phyloP scores from a whole-genome alignment of 2,888 invertebrate genomes.

The Craniophora ligustri region DNA sequence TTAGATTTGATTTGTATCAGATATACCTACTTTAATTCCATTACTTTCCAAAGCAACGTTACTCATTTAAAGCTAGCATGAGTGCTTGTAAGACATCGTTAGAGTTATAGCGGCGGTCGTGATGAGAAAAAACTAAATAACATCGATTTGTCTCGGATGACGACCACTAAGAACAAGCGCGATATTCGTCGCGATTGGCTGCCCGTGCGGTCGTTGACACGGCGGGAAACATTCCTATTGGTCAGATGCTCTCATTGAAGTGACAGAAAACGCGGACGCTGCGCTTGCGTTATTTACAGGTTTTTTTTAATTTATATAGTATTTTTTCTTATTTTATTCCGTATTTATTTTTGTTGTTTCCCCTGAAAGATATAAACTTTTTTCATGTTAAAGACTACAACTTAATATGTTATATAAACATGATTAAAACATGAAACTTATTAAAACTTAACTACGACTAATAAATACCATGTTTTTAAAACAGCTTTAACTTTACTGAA shows the following conservation, averaged over 20 bases:
- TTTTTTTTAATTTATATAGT: slow-evolving; percentile 38
- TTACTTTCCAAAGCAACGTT: no score
- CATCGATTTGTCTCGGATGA: slow-evolving; percentile 81
- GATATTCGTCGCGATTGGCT: slow-evolving; percentile 71
- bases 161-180: slow-evolving; percentile 68
- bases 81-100: slow-evolving; percentile 39
- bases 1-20: no score
- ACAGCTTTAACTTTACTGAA: no score
- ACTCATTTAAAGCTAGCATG: slow-evolving; percentile 2
- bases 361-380: neutral
- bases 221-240: slow-evolving; percentile 60
- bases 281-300: slow-evolving; percentile 32
- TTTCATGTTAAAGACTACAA: no score
- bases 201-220: slow-evolving; percentile 76
- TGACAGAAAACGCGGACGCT: slow-evolving; percentile 33
- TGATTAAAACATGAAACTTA: no score
- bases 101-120: slow-evolving; percentile 66
- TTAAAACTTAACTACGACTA: no score
- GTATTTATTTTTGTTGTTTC: neutral
- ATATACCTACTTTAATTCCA: no score
- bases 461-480: no score
- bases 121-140: slow-evolving; percentile 68
- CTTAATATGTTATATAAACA: no score
- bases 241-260: slow-evolving; percentile 39
- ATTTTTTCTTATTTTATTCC: slow-evolving; percentile 15